Evolutionary conservation across 2,888 invertebrate genomes (phyloP).

Genomic region (Smittia aterrima): DNA sequence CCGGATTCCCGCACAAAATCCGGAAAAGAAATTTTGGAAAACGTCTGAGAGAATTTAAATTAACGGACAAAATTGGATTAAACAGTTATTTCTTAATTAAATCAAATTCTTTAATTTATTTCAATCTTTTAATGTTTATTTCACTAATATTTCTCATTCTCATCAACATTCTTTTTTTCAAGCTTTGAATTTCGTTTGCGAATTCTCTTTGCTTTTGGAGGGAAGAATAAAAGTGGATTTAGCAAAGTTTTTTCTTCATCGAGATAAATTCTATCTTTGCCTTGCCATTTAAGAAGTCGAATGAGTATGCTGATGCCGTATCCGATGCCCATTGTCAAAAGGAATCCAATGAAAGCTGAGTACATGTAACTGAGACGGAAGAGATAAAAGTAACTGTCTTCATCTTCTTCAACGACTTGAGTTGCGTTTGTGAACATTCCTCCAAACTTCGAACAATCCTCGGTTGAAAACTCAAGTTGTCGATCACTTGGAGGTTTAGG

Average conservation of each 20-base stretch:
- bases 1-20: too few relatives aligned
- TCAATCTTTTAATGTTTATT: too few relatives aligned
- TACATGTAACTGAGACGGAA: neutral
- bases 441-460: slow-evolving; percentile 56
- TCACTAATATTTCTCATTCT: too few relatives aligned
- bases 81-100: too few relatives aligned
- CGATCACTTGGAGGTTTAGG: slow-evolving; percentile 62
- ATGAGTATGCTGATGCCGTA: neutral
- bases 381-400: neutral
- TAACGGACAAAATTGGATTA: too few relatives aligned
- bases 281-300: neutral
- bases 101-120: too few relatives aligned
- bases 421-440: neutral
- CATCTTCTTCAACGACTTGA: neutral
- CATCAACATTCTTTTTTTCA: too few relatives aligned
- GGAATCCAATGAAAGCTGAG: neutral
- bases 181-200: neutral
- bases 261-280: neutral
- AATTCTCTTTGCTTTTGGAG: neutral
- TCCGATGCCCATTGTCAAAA: neutral
- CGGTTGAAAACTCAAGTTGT: slow-evolving; percentile 59
- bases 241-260: neutral
- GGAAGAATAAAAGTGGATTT: neutral
- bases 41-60: too few relatives aligned
- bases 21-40: too few relatives aligned